Evolutionary conservation across 2,797 vertebrate species (phyloP).

Genomic region (Hylomyscus alleni): DNA sequence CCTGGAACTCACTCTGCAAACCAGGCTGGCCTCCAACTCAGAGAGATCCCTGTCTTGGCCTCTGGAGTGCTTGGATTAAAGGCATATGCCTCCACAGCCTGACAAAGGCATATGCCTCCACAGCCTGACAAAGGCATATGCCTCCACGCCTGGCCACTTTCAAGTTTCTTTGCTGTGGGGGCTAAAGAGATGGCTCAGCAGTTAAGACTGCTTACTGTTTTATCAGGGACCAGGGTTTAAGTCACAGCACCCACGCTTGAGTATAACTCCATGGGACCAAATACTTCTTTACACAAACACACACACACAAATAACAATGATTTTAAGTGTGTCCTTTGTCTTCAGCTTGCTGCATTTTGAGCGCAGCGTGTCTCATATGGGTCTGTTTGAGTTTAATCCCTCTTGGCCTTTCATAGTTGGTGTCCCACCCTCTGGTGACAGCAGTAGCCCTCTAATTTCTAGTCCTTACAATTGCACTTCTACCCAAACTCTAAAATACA

Average conservation of each 20-base stretch:
- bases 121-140: too few species aligned
- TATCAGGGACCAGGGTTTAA: neutral
- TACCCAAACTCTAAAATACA: neutral
- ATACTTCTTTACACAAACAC: too few species aligned
- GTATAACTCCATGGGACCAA: too few species aligned
- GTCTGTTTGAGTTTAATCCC: neutral
- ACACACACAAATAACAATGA: neutral
- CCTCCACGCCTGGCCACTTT: neutral
- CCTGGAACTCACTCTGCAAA: too few species aligned
- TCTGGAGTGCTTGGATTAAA: neutral
- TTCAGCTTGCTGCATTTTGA: neutral
- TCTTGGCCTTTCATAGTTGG: neutral
- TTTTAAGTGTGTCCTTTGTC: neutral
- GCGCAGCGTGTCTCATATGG: neutral
- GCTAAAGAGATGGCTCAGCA: neutral
- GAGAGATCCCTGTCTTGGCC: neutral
- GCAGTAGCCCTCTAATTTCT: neutral
- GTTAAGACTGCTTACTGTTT: neutral
- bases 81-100: neutral
- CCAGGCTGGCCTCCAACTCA: too few species aligned
- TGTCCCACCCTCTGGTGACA: neutral
- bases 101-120: too few species aligned
- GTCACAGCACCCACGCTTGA: neutral
- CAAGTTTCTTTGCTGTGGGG: neutral
- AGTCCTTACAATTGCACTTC: neutral